phyloP scores from a whole-genome alignment of 2,797 vertebrate genomes.

The Lepus townsendii region DNA sequence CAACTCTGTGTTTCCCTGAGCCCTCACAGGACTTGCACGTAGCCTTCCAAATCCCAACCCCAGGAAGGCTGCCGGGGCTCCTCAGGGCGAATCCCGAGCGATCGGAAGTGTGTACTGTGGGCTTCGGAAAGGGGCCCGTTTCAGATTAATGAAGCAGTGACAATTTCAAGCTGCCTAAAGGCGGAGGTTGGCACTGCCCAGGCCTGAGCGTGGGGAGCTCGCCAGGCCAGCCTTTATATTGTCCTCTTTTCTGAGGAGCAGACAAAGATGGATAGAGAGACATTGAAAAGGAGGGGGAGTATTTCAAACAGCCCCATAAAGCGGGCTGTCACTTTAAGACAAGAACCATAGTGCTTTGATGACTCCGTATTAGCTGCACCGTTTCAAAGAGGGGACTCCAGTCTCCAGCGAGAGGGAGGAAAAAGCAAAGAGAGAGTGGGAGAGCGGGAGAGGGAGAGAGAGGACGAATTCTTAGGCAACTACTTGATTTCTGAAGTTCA shows the following conservation, averaged over 20 bases:
- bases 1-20: constrained; percentile 39
- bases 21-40: constrained; percentile 1
- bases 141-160: constrained; percentile 91
- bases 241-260: constrained; percentile 90
- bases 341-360: constrained; percentile 92
- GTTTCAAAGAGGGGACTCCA: constrained; percentile 88
- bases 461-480: constrained; percentile 60
- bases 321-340: constrained; percentile 92
- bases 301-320: constrained; percentile 90
- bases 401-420: constrained; percentile 77
- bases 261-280: constrained; percentile 93
- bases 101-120: constrained; percentile 88
- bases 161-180: constrained; percentile 90
- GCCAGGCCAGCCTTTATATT: constrained; percentile 90
- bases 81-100: constrained; percentile 79
- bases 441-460: not conserved
- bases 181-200: constrained; percentile 90
- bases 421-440: constrained; percentile 3
- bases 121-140: constrained; percentile 88
- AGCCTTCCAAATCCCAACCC: constrained; percentile 70
- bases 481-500: constrained; percentile 73
- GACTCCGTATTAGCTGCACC: constrained; percentile 90
- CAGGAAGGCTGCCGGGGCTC: constrained; percentile 74
- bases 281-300: constrained; percentile 91
- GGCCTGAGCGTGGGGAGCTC: constrained; percentile 90